Evolutionary conservation across 53 echinoderm and acorn worm species (phyloP), one percentile per base, ranked within the genome.

Genomic region (Holothuria leucospilota): DNA sequence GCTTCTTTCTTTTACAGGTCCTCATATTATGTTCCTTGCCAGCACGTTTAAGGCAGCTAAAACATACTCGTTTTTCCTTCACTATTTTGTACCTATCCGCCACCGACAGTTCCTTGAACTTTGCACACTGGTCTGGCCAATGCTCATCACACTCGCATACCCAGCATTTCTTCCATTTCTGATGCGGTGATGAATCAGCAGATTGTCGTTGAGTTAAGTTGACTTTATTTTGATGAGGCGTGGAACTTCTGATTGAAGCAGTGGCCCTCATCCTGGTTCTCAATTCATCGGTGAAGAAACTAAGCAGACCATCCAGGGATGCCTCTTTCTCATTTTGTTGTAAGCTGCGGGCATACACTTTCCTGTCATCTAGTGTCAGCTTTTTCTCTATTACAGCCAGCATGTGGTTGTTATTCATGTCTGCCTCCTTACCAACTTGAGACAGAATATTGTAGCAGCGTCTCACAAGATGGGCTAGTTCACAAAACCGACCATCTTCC

Each of bases 31-130:
- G 94, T 12, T 83, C 40, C 68, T 58, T 86, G 5, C 94, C 87
- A 20, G 70, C 94, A 39, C 65, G 88, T 59, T 94, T 91, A 21
- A 94, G 82, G 67, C 94, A 94, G 56, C 86, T 89, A 63, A 91
- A 94, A 61, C 93, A 93, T 15, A 82, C 86, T 46, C 71, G 46
- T 20, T 82, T 88, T 0, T 91, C 89, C 58, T 84, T 89, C 13
- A 86, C 30, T 12, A 51, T 51, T 13, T 82, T 82, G 24, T 75
- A 39, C 20, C 91, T 51, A 5, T 91, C 81, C 34, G 62, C 21
- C 8, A 89, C 85, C 5, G 66, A 52, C 59, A 68, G 84, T 21
- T 39, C 39, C 0, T 38, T 84, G 1, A 85, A 24, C n/a, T 79
- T 40, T 20, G 24, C 66, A 70, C 94, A 94, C 39, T 86, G 91